phyloP scores from a whole-genome alignment of 2,797 vertebrate genomes.

The Anguilla pacifica region DNA sequence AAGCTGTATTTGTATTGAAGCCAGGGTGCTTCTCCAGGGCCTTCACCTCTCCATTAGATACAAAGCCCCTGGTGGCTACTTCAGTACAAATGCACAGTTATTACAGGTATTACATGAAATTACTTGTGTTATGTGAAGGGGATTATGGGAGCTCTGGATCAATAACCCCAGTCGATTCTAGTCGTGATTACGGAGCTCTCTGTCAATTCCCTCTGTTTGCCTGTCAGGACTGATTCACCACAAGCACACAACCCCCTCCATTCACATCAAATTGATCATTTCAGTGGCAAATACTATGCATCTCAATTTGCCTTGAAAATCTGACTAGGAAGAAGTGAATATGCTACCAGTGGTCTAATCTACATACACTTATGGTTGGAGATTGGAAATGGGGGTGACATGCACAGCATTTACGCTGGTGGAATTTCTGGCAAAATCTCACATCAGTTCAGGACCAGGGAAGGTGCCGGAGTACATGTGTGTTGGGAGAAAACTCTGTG shows the following conservation, averaged over 20 bases:
- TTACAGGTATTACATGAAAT: conserved; percentile 99
- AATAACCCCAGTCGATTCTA: conserved; percentile 92
- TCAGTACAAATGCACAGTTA: conserved; percentile 90
- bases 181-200: conserved; percentile 91
- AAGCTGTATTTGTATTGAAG: conserved; percentile 70
- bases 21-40: conserved; percentile 77
- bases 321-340: conserved; percentile 84
- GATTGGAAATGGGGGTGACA: neutral
- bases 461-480: neutral
- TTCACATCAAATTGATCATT: conserved; percentile 85
- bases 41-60: conserved; percentile 83
- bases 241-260: conserved; percentile 71
- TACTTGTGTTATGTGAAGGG: conserved; percentile 90
- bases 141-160: conserved; percentile 95
- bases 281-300: conserved; percentile 82
- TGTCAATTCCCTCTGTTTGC: conserved; percentile 85
- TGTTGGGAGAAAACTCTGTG: neutral
- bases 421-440: conserved; percentile 25
- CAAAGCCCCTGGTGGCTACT: conserved; percentile 86
- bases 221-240: conserved; percentile 84
- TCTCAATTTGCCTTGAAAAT: conserved; percentile 84
- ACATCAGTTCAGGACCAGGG: conserved; percentile 9
- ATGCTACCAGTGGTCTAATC: conserved; percentile 52
- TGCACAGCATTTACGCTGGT: neutral
- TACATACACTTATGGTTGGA: conserved; percentile 39